Percentiles rank a stretch among this genome's conserved stretches.
Evolutionary conservation across 2,888 invertebrate species (phyloP).

Genomic region (Fragum sueziense): DNA sequence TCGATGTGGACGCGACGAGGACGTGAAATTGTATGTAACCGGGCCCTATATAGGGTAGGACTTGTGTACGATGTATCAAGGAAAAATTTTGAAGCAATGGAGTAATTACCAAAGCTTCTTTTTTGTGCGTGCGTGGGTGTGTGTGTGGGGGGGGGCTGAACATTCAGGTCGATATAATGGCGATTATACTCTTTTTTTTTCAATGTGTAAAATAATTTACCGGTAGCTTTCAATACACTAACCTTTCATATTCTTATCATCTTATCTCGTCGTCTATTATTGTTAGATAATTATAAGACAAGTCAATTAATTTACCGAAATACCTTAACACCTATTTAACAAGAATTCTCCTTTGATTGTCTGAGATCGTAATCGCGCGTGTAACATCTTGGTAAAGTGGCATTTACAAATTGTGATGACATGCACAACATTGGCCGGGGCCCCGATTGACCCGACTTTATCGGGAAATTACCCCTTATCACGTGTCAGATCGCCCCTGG

Average conservation of each 20-base stretch:
- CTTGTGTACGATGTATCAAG: too few relatives aligned
- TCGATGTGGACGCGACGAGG: too few relatives aligned
- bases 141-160: too few relatives aligned
- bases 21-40: too few relatives aligned
- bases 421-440: conserved; percentile 21
- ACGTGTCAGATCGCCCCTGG: conserved; percentile 24
- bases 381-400: conserved; percentile 49
- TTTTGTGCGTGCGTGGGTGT: too few relatives aligned
- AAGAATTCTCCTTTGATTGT: not conserved
- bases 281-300: not conserved
- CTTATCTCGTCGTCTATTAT: not conserved
- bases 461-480: conserved; percentile 45
- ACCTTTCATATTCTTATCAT: not conserved
- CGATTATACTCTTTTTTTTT: too few relatives aligned
- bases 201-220: too few relatives aligned
- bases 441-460: conserved; percentile 23
- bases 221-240: not conserved
- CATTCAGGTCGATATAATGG: too few relatives aligned
- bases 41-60: too few relatives aligned
- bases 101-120: too few relatives aligned
- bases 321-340: conserved; percentile 14
- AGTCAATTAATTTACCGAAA: not conserved
- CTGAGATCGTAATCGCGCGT: conserved; percentile 30
- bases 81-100: too few relatives aligned
- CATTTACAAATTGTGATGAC: conserved; percentile 56